phyloP scores from a whole-genome alignment of 2,797 vertebrate genomes.

The Aselliscus stoliczkanus region DNA sequence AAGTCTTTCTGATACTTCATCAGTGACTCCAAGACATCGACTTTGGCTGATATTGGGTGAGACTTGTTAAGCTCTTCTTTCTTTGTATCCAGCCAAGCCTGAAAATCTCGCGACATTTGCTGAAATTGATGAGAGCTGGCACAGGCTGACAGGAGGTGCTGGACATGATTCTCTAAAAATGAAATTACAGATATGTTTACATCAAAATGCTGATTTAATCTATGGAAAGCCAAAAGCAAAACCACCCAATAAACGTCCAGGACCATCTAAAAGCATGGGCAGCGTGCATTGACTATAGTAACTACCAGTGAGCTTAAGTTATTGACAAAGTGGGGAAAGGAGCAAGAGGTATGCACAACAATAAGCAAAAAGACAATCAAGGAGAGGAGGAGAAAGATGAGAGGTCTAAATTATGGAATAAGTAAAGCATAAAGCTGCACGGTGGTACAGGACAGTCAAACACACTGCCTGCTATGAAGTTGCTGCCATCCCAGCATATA shows the following conservation, averaged over 20 bases:
- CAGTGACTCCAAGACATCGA: conserved; percentile 84
- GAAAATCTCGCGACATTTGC: conserved; percentile 94
- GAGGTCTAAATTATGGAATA: not conserved
- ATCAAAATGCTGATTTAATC: not conserved
- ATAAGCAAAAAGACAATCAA: not conserved
- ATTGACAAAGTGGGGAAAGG: not conserved
- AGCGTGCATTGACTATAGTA: not conserved
- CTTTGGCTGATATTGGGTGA: conserved; percentile 86
- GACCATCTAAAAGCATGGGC: not conserved
- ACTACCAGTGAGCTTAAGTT: not conserved
- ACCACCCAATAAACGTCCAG: not conserved
- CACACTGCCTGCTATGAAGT: no score
- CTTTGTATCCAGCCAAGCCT: conserved; percentile 90
- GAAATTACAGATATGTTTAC: conserved; percentile 53
- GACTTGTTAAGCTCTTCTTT: conserved; percentile 86
- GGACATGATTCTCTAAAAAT: conserved; percentile 88
- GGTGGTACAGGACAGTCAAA: not conserved
- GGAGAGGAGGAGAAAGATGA: not conserved
- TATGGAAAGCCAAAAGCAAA: not conserved
- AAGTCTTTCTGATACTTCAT: conserved; percentile 88
- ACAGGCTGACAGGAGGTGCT: conserved; percentile 92
- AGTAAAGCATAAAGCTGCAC: not conserved
- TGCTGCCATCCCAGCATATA: fast-evolving
- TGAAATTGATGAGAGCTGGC: conserved; percentile 96
- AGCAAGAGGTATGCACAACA: not conserved